phyloP scores from a whole-genome alignment of 2,113 vertebrate genomes.

The Pluvialis apricaria region DNA sequence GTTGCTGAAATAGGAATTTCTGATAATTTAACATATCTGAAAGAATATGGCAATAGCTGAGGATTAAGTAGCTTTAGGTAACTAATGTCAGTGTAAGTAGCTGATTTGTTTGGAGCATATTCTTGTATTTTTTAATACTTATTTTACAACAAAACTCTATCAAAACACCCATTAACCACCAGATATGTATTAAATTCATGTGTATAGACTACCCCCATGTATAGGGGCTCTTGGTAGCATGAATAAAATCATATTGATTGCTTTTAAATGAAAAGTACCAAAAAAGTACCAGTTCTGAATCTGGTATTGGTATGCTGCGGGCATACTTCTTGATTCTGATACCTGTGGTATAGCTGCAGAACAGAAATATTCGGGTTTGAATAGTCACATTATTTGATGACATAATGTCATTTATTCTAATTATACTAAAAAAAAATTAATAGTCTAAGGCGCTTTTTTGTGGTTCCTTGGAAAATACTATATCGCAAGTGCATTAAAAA shows the following conservation, averaged over 20 bases:
- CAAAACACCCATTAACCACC: background rate
- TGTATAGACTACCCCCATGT: background rate
- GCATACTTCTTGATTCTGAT: background rate
- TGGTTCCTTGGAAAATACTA: background rate
- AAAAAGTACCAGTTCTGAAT: background rate
- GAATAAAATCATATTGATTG: background rate
- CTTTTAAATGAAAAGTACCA: background rate
- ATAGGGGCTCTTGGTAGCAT: background rate
- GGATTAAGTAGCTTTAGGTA: background rate
- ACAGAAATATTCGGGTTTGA: background rate
- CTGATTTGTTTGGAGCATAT: background rate
- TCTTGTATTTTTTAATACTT: background rate
- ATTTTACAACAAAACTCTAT: background rate
- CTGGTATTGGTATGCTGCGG: background rate
- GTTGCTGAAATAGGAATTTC: background rate
- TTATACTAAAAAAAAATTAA: background rate
- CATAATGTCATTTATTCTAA: background rate
- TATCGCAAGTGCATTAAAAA: background rate
- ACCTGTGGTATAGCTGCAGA: background rate
- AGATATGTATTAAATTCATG: background rate
- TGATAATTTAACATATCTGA: background rate
- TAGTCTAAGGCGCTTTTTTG: background rate
- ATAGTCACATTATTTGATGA: background rate
- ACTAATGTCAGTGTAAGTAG: background rate
- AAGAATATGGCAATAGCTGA: background rate